Percentiles rank a stretch among this genome's conserved stretches.
Conservation (phyloP, 2,797 vertebrate genomes). For the Vespertilio murinus region DNA sequence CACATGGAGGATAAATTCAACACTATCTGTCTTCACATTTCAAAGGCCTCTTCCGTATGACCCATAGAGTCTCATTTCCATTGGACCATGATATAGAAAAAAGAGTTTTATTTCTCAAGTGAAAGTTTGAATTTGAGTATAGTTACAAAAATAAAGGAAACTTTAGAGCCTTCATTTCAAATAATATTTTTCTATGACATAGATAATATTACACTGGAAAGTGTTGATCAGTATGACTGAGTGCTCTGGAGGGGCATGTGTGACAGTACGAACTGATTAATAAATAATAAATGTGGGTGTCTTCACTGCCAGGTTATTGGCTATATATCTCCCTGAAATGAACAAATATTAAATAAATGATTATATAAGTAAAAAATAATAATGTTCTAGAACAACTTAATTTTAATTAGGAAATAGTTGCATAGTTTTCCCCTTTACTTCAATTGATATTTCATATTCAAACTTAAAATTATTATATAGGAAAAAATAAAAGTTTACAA, state of each 20-base stretch:
- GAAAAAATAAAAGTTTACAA: neutral
- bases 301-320: slow-evolving; percentile 22
- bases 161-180: neutral
- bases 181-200: neutral
- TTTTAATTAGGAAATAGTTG: neutral
- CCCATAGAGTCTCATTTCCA: neutral
- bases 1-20: neutral
- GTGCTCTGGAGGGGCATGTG: neutral
- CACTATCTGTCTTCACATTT: neutral
- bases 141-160: neutral
- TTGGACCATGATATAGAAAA: neutral
- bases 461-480: neutral
- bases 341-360: slow-evolving; percentile 19
- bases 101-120: neutral
- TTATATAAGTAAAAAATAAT: neutral
- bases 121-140: neutral
- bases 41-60: neutral
- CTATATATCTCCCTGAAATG: neutral
- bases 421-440: neutral
- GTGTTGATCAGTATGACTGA: slow-evolving; percentile 3
- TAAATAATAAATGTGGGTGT: slow-evolving; percentile 43
- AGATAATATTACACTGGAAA: neutral
- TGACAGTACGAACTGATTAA: slow-evolving; percentile 41
- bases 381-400: neutral
- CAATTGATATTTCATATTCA: neutral